These are phyloP conservation scores for Thalassaphorura encarpata DNA, from an alignment of 1,140 invertebrate species.

Conservation along the genomic window DNA sequence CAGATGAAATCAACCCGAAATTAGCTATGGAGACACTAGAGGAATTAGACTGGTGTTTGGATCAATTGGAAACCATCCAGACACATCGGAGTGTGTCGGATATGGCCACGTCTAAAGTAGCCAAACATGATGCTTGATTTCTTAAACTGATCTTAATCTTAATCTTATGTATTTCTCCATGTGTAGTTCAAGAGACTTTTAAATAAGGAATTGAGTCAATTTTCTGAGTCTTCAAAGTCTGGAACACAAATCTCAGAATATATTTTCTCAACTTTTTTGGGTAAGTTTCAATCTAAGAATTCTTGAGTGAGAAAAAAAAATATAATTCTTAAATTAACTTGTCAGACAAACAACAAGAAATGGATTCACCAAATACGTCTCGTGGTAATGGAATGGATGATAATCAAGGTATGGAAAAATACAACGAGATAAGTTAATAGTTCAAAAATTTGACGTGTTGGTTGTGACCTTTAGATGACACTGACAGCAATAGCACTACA, in stretches of 20 bases:
- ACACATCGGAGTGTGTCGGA: conserved; percentile 97
- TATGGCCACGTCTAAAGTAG: conserved; percentile 99
- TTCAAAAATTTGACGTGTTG: too few species aligned
- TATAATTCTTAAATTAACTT: neutral
- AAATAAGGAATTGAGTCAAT: conserved; percentile 97
- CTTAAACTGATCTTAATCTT: too few species aligned
- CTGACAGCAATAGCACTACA: too few species aligned
- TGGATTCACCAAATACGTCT: conserved; percentile 78
- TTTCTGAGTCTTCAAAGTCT: conserved; percentile 96
- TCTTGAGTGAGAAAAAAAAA: neutral
- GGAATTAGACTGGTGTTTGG: conserved; percentile 98
- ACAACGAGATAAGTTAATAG: too few species aligned
- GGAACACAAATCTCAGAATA: conserved; percentile 99
- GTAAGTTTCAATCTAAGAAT: conserved; percentile 57
- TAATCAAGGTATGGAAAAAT: too few species aligned
- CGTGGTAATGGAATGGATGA: too few species aligned
- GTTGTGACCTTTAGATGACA: too few species aligned
- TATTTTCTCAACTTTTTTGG: conserved; percentile 96
- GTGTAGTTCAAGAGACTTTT: conserved; percentile 98
- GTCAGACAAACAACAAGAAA: conserved; percentile 89
- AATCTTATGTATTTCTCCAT: too few species aligned
- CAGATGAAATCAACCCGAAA: too few species aligned
- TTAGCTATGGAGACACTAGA: conserved; percentile 92
- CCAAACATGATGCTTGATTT: too few species aligned
- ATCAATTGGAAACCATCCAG: conserved; percentile 98